These are phyloP conservation scores for Glaucidium brasilianum DNA, from an alignment of 2,113 vertebrate genomes.

Conservation along the genomic window DNA sequence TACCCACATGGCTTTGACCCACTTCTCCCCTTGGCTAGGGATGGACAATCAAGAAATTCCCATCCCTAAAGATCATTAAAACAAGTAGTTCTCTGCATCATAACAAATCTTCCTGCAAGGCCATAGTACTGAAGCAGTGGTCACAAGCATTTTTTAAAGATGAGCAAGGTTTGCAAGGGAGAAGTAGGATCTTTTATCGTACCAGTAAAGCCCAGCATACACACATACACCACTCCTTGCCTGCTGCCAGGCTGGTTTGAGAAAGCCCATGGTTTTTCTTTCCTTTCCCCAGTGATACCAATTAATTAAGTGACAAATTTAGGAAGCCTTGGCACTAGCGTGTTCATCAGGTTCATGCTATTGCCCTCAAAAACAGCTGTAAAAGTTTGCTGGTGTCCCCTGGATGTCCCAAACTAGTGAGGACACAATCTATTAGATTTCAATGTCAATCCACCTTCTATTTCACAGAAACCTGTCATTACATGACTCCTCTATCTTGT, in stretches of 20 bases:
- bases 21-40: background rate
- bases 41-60: background rate
- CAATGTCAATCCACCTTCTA: background rate
- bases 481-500: background rate
- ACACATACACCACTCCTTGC: no score
- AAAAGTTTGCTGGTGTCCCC: background rate
- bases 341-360: background rate
- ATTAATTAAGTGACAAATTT: background rate
- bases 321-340: background rate
- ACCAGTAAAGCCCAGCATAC: background rate
- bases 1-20: background rate
- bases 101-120: no score
- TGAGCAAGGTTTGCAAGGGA: background rate
- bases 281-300: background rate
- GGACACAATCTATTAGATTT: background rate
- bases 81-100: accelerated
- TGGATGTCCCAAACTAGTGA: background rate
- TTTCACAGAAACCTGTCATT: background rate
- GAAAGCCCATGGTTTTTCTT: background rate
- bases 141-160: background rate
- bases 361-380: background rate
- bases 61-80: background rate
- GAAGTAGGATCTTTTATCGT: background rate
- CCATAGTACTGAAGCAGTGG: background rate
- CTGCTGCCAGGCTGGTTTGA: accelerated